Percentiles rank a stretch among this genome's conserved stretches.
Evolutionary conservation across 2,888 invertebrate genomes (phyloP).

Genomic region (Gymnoscelis rufifasciata): DNA sequence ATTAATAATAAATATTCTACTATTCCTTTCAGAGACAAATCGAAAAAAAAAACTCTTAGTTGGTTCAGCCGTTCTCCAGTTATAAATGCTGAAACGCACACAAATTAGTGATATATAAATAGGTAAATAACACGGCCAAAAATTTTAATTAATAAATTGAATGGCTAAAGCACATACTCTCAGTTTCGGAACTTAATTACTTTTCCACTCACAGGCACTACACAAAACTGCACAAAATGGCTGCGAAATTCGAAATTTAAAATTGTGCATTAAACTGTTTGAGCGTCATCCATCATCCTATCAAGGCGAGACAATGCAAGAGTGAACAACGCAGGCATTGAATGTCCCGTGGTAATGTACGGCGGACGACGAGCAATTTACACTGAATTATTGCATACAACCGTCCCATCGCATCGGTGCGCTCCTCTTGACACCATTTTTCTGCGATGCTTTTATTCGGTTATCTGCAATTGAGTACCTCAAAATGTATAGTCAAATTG

Average conservation of each 20-base stretch:
- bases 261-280: constrained; percentile 19
- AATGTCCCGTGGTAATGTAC: constrained; percentile 43
- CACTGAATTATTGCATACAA: constrained; percentile 52
- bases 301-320: constrained; percentile 28
- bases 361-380: constrained; percentile 45
- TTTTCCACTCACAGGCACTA: constrained; percentile 9
- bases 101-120: too few species aligned
- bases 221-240: constrained; percentile 5
- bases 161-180: too few species aligned
- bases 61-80: too few species aligned
- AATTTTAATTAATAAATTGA: too few species aligned
- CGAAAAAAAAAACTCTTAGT: too few species aligned
- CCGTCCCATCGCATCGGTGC: constrained; percentile 35
- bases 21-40: too few species aligned
- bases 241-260: constrained; percentile 11
- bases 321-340: constrained; percentile 31
- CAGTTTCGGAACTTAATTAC: constrained; percentile 20
- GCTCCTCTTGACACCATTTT: constrained; percentile 36
- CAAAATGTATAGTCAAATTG: not conserved
- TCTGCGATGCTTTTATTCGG: constrained; percentile 29
- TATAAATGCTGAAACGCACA: too few species aligned
- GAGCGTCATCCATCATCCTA: constrained; percentile 21
- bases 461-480: constrained; percentile 18
- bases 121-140: too few species aligned
- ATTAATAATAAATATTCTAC: too few species aligned